These are phyloP conservation scores for Celastrina argiolus DNA, from an alignment of 2,888 invertebrate species.

Conservation along the genomic window DNA sequence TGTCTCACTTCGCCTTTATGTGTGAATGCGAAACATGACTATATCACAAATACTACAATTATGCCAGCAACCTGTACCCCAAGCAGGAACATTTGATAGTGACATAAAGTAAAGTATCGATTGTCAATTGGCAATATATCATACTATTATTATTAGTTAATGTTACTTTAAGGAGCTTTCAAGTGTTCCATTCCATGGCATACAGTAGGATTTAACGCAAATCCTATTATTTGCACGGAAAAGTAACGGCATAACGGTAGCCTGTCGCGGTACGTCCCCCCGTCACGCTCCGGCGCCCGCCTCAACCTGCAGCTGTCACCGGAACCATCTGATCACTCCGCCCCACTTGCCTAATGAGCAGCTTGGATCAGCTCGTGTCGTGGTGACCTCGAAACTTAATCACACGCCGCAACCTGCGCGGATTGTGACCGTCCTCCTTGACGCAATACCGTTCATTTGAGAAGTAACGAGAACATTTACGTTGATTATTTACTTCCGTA, in stretches of 20 bases:
- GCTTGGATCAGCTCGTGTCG: neutral
- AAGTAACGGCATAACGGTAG: neutral
- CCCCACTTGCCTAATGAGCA: neutral
- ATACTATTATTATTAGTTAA: no score
- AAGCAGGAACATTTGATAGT: no score
- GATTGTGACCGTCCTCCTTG: neutral
- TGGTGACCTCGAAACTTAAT: neutral
- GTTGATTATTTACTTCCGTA: neutral
- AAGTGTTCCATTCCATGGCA: no score
- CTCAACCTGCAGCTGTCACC: neutral
- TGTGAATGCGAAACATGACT: no score
- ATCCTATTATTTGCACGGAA: no score
- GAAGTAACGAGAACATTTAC: neutral
- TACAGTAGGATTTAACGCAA: no score
- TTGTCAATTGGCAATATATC: no score
- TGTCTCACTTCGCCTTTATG: no score
- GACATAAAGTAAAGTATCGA: no score
- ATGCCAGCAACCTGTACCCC: no score
- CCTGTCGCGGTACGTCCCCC: neutral
- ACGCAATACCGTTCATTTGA: neutral
- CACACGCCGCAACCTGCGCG: neutral
- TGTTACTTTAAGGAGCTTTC: no score
- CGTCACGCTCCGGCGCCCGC: neutral
- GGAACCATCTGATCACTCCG: neutral
- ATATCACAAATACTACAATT: no score